A percentile compares a stretch with the other conserved stretches of the same genome.
Conservation (phyloP, 2,797 vertebrate genomes). For the Ciconia nigra region DNA sequence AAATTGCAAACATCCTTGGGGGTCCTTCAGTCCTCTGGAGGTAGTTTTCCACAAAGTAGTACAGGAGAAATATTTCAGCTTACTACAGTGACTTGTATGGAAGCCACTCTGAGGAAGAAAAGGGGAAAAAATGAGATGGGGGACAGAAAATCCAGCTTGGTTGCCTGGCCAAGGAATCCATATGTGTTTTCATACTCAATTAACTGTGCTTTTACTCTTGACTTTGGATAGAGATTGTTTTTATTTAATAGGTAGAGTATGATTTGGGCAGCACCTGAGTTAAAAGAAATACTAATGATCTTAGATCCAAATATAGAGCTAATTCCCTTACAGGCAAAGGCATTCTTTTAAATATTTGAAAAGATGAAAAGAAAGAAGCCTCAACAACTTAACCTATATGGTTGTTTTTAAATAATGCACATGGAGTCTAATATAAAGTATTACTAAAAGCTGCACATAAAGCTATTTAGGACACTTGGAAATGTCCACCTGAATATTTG, state of each 20-base stretch:
- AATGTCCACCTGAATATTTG: neutral
- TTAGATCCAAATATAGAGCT: neutral
- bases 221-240: neutral
- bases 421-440: neutral
- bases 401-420: constrained; percentile 18
- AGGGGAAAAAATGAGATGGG: neutral
- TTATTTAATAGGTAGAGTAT: neutral
- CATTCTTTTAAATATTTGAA: neutral
- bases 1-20: neutral
- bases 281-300: neutral
- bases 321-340: neutral
- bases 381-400: neutral
- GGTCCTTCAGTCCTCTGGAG: neutral
- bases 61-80: neutral
- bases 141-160: neutral
- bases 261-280: neutral
- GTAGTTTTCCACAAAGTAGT: neutral
- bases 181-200: neutral
- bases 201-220: neutral
- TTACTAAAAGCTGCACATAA: constrained; percentile 22
- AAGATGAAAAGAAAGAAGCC: neutral
- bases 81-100: neutral
- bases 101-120: neutral
- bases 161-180: neutral
- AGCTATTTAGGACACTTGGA: neutral